Evolutionary conservation across 2,113 vertebrate species (phyloP).

Genomic region (Spheniscus mendiculus): DNA sequence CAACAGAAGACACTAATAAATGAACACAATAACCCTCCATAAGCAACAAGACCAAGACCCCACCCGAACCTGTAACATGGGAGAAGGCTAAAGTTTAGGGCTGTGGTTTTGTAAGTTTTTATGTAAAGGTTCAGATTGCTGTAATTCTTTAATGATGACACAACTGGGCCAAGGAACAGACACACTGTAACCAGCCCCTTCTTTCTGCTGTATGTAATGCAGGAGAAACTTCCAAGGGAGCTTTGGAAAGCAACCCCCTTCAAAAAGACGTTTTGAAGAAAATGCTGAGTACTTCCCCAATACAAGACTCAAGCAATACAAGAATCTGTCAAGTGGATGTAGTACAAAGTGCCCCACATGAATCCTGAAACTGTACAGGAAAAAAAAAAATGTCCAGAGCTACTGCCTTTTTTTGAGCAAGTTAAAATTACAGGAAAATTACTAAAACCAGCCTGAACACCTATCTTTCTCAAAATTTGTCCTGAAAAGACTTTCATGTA

Average conservation of each 20-base stretch:
- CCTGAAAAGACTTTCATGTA: not conserved
- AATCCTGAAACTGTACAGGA: not conserved
- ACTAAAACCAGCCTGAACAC: not conserved
- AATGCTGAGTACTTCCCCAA: not conserved
- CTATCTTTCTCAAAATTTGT: not conserved
- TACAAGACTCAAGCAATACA: not conserved
- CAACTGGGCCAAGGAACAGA: not conserved
- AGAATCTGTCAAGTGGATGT: not conserved
- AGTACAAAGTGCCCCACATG: not conserved
- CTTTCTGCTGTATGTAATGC: not conserved
- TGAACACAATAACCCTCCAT: not conserved
- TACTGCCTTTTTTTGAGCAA: not conserved
- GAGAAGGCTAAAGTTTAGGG: not conserved
- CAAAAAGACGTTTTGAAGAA: not conserved
- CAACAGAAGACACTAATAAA: not conserved
- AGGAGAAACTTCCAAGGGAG: not conserved
- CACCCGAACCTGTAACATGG: not conserved
- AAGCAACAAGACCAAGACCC: not conserved
- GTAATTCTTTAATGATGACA: not conserved
- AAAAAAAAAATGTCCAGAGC: not conserved
- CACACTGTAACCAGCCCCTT: not conserved
- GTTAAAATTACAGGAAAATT: not conserved
- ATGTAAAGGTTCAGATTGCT: slow-evolving; percentile 40
- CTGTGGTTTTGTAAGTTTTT: not conserved
- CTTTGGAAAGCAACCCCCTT: not conserved